Percentiles rank a stretch among this genome's conserved stretches.
Conservation (phyloP, 2,797 vertebrate genomes). For the Melanotaenia trifasciata region DNA sequence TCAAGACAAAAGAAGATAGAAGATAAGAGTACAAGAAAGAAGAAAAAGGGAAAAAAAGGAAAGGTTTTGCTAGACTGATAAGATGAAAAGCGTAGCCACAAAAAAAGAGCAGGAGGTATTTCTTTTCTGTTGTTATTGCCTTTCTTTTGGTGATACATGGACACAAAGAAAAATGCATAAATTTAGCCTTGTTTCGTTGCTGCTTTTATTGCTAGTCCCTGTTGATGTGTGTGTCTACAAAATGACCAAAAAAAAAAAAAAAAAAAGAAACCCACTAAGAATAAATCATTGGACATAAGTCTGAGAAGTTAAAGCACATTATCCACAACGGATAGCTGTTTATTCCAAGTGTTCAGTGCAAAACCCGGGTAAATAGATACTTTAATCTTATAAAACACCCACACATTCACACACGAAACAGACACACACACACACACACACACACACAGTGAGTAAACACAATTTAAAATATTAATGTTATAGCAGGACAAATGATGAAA, state of each 20-base stretch:
- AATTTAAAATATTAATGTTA: constrained; percentile 74
- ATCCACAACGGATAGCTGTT: constrained; percentile 56
- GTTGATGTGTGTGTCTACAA: constrained; percentile 42
- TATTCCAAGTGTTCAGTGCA: constrained; percentile 60
- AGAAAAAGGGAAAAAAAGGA: too few relatives aligned
- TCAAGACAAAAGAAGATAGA: neutral
- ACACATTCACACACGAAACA: constrained; percentile 31
- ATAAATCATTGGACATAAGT: constrained; percentile 55
- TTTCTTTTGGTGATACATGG: constrained; percentile 30
- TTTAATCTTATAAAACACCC: constrained; percentile 64
- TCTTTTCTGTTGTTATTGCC: constrained; percentile 27
- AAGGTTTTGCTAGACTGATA: neutral
- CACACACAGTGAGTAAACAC: constrained; percentile 47
- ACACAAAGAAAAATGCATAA: constrained; percentile 35
- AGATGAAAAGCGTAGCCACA: neutral
- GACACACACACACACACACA: constrained; percentile 26
- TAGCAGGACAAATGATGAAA: constrained; percentile 63
- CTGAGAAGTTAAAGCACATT: constrained; percentile 58
- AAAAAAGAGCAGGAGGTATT: constrained; percentile 15
- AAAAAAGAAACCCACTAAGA: constrained; percentile 10
- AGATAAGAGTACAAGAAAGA: neutral
- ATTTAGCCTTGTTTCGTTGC: constrained; percentile 29
- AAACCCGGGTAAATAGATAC: constrained; percentile 52
- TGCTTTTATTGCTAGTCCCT: constrained; percentile 33
- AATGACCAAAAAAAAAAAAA: constrained; percentile 45